phyloP scores from a whole-genome alignment of 2,888 invertebrate genomes.

The Oscheius sp. region DNA sequence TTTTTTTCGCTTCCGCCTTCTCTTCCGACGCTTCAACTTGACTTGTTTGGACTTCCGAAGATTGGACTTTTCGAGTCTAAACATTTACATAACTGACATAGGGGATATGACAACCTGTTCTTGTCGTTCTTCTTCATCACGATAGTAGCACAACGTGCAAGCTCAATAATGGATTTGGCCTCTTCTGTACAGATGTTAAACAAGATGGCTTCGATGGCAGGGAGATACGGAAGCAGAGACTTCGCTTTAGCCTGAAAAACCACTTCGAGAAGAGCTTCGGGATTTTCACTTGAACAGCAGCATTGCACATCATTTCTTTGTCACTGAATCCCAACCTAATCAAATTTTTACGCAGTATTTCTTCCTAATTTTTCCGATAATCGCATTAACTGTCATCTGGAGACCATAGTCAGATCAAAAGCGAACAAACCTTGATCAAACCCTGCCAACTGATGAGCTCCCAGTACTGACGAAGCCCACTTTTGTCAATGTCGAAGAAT shows the following conservation, averaged over 20 bases:
- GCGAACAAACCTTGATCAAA: conserved; percentile 2
- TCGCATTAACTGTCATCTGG: too few species aligned
- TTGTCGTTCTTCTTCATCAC: not conserved
- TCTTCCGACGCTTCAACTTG: not conserved
- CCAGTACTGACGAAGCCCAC: conserved; percentile 17
- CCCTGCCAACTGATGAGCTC: conserved; percentile 26
- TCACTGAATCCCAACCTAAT: too few species aligned
- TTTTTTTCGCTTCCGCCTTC: not conserved
- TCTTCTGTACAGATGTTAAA: conserved; percentile 2
- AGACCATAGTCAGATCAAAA: too few species aligned
- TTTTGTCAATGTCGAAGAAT: conserved; percentile 18
- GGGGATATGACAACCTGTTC: not conserved
- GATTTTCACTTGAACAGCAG: too few species aligned
- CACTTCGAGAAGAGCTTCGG: too few species aligned
- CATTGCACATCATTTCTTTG: too few species aligned
- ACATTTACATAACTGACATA: not conserved
- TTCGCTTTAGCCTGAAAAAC: conserved; percentile 8
- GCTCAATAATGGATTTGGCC: not conserved
- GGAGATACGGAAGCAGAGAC: not conserved
- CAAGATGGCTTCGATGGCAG: not conserved
- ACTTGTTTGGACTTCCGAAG: not conserved
- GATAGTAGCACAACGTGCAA: conserved; percentile 3
- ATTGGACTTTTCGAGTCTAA: conserved; percentile 4
- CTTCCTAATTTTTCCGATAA: too few species aligned
- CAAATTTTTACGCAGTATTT: too few species aligned